phyloP scores from a whole-genome alignment of 2,797 vertebrate species.

The Crenichthys baileyi region DNA sequence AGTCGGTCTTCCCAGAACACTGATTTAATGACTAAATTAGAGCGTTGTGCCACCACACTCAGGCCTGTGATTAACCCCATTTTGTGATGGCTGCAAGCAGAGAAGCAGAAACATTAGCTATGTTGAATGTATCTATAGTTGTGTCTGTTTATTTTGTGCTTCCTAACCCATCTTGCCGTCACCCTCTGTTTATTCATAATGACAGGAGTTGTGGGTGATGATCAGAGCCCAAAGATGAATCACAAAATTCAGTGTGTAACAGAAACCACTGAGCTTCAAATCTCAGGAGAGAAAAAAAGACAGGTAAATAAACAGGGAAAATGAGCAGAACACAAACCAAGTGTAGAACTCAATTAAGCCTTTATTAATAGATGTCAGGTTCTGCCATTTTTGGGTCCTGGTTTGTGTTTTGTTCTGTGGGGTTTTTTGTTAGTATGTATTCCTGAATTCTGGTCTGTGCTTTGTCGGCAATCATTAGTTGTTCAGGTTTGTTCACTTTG shows the following conservation, averaged over 20 bases:
- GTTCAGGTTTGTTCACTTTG: no score
- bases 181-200: slow-evolving; percentile 8
- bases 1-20: slow-evolving; percentile 47
- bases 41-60: slow-evolving; percentile 30
- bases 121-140: slow-evolving; percentile 28
- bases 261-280: slow-evolving; percentile 5
- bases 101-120: slow-evolving; percentile 20
- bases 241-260: background rate
- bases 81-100: slow-evolving; percentile 49
- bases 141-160: slow-evolving; percentile 7
- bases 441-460: no score
- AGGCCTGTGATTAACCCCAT: slow-evolving; percentile 40
- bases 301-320: background rate
- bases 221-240: slow-evolving; percentile 21
- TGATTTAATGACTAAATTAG: slow-evolving; percentile 65
- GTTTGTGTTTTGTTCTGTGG: no score
- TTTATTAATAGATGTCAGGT: no score
- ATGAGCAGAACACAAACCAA: background rate
- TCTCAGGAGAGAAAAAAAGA: background rate
- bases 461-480: no score
- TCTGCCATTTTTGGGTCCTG: no score
- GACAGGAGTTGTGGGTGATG: slow-evolving; percentile 10
- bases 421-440: no score
- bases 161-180: background rate
- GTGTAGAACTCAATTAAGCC: background rate